Percentiles rank a stretch among this genome's conserved stretches.
These are phyloP conservation scores for Chelidonichthys spinosus DNA, from an alignment of 2,797 vertebrate genomes.

Conservation along the genomic window DNA sequence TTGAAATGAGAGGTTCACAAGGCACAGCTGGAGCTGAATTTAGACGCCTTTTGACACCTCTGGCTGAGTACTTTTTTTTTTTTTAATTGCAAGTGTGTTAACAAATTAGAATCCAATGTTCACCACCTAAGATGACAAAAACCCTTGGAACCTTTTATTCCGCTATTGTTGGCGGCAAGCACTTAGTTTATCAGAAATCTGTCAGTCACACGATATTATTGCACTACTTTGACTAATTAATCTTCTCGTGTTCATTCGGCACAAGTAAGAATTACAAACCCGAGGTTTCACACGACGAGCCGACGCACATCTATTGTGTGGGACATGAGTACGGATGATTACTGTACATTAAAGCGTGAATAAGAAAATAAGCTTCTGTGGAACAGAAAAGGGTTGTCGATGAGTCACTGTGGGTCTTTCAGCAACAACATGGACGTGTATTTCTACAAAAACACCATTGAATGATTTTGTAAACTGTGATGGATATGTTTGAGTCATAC, in stretches of 20 bases:
- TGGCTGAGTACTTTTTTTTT: not conserved
- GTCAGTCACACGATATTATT: conserved; percentile 12
- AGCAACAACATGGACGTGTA: not conserved
- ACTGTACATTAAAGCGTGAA: not conserved
- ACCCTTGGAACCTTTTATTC: conserved; percentile 2
- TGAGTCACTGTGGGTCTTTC: not conserved
- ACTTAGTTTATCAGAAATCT: not conserved
- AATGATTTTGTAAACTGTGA: not conserved
- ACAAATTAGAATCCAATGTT: conserved; percentile 1
- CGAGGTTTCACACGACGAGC: too few relatives aligned
- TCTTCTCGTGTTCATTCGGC: conserved; percentile 4
- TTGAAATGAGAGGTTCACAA: not conserved
- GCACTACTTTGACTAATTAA: not conserved
- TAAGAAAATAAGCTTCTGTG: conserved; percentile 5
- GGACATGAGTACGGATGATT: not conserved
- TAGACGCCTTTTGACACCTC: conserved; percentile 17
- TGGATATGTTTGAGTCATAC: too few relatives aligned
- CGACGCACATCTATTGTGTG: too few relatives aligned
- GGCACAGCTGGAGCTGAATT: conserved; percentile 31
- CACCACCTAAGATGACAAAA: not conserved
- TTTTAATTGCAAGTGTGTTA: conserved; percentile 16
- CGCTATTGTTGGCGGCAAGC: not conserved
- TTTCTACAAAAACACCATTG: not conserved
- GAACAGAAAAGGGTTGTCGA: not conserved
- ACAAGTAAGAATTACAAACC: not conserved